These are phyloP conservation scores for Eumerus sabulonum DNA, from an alignment of 2,888 invertebrate genomes.

Conservation along the genomic window DNA sequence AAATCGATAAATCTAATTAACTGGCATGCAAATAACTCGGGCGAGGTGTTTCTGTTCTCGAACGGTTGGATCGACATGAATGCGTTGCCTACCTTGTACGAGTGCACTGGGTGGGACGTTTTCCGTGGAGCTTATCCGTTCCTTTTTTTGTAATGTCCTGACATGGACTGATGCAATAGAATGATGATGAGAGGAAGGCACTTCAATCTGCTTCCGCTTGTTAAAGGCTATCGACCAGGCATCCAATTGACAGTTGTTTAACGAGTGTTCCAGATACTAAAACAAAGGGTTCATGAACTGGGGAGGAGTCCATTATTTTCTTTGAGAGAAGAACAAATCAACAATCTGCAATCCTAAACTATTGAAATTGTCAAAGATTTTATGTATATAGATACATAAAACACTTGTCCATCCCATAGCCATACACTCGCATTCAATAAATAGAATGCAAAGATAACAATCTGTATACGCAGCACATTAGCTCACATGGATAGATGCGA, in stretches of 20 bases:
- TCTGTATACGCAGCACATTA: too few species aligned
- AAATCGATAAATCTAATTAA: slow-evolving; percentile 72
- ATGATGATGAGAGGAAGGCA: slow-evolving; percentile 33
- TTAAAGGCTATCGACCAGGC: slow-evolving; percentile 47
- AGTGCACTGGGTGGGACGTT: slow-evolving; percentile 56
- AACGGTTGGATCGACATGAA: slow-evolving; percentile 38
- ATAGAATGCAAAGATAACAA: too few species aligned
- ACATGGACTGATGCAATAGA: slow-evolving; percentile 27
- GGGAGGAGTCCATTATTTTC: background rate
- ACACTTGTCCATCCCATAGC: too few species aligned
- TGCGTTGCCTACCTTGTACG: slow-evolving; percentile 21
- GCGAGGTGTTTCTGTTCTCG: slow-evolving; percentile 32
- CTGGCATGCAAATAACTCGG: slow-evolving; percentile 64
- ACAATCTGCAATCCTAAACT: background rate
- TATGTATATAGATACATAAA: too few species aligned
- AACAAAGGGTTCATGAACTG: background rate
- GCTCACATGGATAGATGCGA: too few species aligned
- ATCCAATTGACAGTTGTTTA: slow-evolving; percentile 42
- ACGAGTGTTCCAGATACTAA: slow-evolving; percentile 15
- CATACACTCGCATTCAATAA: too few species aligned
- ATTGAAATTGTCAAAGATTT: too few species aligned
- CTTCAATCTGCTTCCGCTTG: slow-evolving; percentile 60
- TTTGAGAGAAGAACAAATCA: background rate
- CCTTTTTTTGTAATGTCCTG: slow-evolving; percentile 32
- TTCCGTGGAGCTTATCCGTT: too few species aligned